phyloP scores from a whole-genome alignment of 2,113 vertebrate genomes.

The Nycticorax nycticorax region DNA sequence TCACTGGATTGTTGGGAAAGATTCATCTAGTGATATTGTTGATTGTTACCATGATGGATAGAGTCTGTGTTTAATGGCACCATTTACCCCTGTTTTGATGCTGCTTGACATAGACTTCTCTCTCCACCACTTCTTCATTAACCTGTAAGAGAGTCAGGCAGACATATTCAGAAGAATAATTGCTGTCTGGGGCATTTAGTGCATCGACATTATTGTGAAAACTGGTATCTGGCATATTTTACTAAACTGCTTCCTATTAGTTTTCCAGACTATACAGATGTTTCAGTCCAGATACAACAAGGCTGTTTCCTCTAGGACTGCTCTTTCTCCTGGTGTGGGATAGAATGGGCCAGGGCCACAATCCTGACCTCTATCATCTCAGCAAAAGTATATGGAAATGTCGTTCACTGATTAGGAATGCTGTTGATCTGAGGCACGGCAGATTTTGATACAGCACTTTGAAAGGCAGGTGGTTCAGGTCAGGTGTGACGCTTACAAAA shows the following conservation, averaged over 20 bases:
- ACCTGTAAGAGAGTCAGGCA: background rate
- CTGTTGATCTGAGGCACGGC: background rate
- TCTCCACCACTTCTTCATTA: background rate
- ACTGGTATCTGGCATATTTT: background rate
- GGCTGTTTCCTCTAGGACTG: background rate
- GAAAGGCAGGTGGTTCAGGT: background rate
- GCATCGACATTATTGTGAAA: fast-evolving
- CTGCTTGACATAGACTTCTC: background rate
- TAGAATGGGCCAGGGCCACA: background rate
- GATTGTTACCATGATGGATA: background rate
- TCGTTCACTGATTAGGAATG: fast-evolving
- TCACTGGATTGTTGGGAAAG: background rate
- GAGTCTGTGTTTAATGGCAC: background rate
- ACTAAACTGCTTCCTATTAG: background rate
- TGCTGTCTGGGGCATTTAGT: background rate
- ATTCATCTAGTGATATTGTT: background rate
- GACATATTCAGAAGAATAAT: background rate
- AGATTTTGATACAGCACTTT: background rate
- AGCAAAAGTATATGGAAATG: background rate
- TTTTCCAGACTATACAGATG: background rate
- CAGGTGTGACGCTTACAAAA: background rate
- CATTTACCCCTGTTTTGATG: background rate
- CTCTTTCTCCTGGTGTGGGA: background rate
- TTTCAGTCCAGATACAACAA: background rate
- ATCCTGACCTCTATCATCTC: background rate